A percentile compares a stretch with the other conserved stretches of the same genome.
These are phyloP conservation scores for Trigoniulus corallinus DNA, from an alignment of 1,140 invertebrate species.

Conservation along the genomic window DNA sequence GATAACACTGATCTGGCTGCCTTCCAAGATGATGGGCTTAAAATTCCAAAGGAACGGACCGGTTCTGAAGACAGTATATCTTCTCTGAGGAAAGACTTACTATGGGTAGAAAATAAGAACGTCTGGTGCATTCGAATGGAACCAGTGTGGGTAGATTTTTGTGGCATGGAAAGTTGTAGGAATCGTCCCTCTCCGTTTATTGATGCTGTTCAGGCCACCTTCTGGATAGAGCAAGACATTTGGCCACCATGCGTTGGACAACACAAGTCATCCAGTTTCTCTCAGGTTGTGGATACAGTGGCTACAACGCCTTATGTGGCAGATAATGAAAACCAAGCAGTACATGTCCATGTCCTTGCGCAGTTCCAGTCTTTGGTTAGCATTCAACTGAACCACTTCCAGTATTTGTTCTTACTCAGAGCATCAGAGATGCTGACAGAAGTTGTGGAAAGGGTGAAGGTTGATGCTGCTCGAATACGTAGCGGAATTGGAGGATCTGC, in stretches of 20 bases:
- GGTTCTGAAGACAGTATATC: not conserved
- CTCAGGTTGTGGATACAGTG: too few species aligned
- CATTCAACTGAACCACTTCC: slow-evolving; percentile 80
- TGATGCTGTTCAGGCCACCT: slow-evolving; percentile 71
- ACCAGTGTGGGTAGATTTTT: slow-evolving; percentile 83
- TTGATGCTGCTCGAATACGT: slow-evolving; percentile 53
- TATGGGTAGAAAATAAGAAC: slow-evolving; percentile 66
- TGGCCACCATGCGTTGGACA: not conserved
- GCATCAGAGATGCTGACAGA: slow-evolving; percentile 64
- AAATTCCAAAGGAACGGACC: too few species aligned
- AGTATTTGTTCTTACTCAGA: slow-evolving; percentile 72
- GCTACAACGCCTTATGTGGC: not conserved
- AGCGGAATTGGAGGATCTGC: slow-evolving; percentile 22
- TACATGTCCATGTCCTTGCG: slow-evolving; percentile 11
- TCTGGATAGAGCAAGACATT: slow-evolving; percentile 43
- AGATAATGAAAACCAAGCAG: slow-evolving; percentile 1
- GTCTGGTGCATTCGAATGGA: slow-evolving; percentile 77
- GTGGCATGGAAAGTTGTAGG: slow-evolving; percentile 48
- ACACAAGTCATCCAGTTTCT: too few species aligned
- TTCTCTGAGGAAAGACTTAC: slow-evolving; percentile 28
- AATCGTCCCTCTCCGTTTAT: slow-evolving; percentile 66
- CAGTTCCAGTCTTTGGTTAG: slow-evolving; percentile 13
- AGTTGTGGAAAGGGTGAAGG: slow-evolving; percentile 54
- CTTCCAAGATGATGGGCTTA: too few species aligned
- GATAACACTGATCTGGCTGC: too few species aligned